phyloP scores from a whole-genome alignment of 2,888 invertebrate genomes.

The Corbicula japonica region DNA sequence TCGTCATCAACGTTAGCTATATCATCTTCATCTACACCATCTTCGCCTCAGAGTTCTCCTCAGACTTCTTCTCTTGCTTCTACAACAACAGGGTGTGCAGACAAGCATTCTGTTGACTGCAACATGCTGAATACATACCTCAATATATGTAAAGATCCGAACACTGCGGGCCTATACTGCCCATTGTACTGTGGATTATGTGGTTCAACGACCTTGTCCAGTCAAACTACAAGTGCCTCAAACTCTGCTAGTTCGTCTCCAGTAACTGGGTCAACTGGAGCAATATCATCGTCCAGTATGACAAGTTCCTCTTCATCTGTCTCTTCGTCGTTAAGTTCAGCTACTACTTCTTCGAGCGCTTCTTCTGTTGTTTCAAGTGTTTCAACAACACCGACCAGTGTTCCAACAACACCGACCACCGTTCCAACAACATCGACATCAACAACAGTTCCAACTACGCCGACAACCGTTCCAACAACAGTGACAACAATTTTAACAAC shows the following conservation, averaged over 20 bases:
- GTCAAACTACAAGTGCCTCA: not conserved
- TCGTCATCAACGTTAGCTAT: not conserved
- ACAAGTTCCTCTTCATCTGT: not conserved
- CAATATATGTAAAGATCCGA: slow-evolving; percentile 39
- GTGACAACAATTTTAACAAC: not conserved
- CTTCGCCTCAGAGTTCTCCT: not conserved
- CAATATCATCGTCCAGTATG: slow-evolving; percentile 1
- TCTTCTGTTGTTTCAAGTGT: not conserved
- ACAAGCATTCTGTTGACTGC: slow-evolving; percentile 53
- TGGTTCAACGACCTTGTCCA: slow-evolving; percentile 12
- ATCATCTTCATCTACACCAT: not conserved
- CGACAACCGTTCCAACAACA: slow-evolving; percentile 6
- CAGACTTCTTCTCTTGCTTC: not conserved
- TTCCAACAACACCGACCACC: not conserved
- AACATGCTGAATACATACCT: slow-evolving; percentile 50
- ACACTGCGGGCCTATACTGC: slow-evolving; percentile 45
- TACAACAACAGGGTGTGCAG: slow-evolving; percentile 7
- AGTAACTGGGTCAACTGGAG: not conserved
- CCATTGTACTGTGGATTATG: slow-evolving; percentile 54
- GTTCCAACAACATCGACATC: not conserved
- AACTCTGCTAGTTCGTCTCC: not conserved
- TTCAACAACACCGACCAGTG: not conserved
- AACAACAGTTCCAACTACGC: not conserved
- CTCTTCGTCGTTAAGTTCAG: not conserved
- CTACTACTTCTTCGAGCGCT: not conserved